Evolutionary conservation across 1,140 invertebrate species (phyloP).

Genomic region (Belonocnema kinseyi): DNA sequence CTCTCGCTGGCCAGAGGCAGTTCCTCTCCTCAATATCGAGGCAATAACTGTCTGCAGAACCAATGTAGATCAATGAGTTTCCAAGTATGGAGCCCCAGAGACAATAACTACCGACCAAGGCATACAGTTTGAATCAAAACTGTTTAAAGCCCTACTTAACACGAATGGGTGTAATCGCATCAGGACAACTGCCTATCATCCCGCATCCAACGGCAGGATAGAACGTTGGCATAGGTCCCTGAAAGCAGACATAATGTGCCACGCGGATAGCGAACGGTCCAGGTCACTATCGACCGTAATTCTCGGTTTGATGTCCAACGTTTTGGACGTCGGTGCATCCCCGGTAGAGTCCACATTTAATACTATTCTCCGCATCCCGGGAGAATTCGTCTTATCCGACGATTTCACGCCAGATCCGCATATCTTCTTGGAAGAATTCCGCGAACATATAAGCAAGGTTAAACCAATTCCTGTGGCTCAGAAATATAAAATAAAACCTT

Average conservation of each 20-base stretch:
- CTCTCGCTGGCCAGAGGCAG: constrained; percentile 31
- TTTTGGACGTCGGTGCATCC: constrained; percentile 49
- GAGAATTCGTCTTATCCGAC: constrained; percentile 42
- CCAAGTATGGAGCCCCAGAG: no score
- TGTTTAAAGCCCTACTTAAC: not conserved
- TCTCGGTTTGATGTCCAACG: not conserved
- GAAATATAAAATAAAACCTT: constrained; percentile 36
- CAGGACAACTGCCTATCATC: constrained; percentile 45
- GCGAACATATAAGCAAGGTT: not conserved
- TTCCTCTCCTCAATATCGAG: not conserved
- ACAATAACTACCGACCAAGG: no score
- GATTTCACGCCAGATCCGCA: constrained; percentile 35
- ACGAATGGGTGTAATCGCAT: not conserved
- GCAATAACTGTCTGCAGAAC: no score
- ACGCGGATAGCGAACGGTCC: no score
- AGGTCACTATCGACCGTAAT: no score
- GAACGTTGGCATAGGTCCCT: constrained; percentile 41
- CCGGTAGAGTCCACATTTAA: constrained; percentile 63
- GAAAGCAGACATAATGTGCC: constrained; percentile 4
- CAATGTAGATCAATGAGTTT: no score
- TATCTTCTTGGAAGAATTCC: no score
- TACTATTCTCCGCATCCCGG: constrained; percentile 56
- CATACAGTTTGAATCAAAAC: not conserved
- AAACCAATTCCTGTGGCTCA: constrained; percentile 33
- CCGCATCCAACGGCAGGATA: constrained; percentile 43